Percentiles rank a stretch among this genome's conserved stretches.
Conservation (phyloP, 2,888 invertebrate species). For the Drosophila pegasa region DNA sequence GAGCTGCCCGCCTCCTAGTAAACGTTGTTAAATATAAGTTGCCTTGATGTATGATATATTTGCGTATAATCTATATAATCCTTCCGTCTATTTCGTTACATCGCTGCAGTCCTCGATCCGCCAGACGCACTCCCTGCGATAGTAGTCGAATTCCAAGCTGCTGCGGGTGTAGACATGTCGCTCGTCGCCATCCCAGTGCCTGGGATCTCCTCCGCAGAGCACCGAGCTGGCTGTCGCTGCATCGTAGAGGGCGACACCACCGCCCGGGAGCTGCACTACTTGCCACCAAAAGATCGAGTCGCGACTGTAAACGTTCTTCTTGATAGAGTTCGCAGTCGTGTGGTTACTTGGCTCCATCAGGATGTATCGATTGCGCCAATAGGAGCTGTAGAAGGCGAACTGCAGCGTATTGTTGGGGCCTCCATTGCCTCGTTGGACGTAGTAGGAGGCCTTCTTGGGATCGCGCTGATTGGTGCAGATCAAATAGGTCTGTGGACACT, state of each 20-base stretch:
- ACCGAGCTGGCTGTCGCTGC: constrained; percentile 33
- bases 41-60: not conserved
- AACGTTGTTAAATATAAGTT: not conserved
- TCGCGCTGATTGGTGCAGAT: constrained; percentile 67
- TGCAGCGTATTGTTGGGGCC: constrained; percentile 34
- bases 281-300: constrained; percentile 57
- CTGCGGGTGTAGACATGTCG: constrained; percentile 69
- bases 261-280: constrained; percentile 38
- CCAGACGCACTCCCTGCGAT: constrained; percentile 70
- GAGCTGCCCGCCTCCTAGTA: not conserved
- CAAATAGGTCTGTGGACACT: constrained; percentile 73
- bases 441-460: constrained; percentile 64
- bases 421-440: constrained; percentile 50
- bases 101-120: constrained; percentile 72
- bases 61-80: not conserved
- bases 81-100: constrained; percentile 17
- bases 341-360: constrained; percentile 38
- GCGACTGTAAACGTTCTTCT: constrained; percentile 72
- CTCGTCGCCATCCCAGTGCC: constrained; percentile 62
- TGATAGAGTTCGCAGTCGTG: constrained; percentile 30
- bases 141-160: constrained; percentile 39
- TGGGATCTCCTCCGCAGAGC: constrained; percentile 70
- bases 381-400: constrained; percentile 66
- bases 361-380: constrained; percentile 71
- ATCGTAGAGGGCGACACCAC: constrained; percentile 63